These are phyloP conservation scores for Drosophila trapezifrons DNA, from an alignment of 1,140 invertebrate species.

Conservation along the genomic window DNA sequence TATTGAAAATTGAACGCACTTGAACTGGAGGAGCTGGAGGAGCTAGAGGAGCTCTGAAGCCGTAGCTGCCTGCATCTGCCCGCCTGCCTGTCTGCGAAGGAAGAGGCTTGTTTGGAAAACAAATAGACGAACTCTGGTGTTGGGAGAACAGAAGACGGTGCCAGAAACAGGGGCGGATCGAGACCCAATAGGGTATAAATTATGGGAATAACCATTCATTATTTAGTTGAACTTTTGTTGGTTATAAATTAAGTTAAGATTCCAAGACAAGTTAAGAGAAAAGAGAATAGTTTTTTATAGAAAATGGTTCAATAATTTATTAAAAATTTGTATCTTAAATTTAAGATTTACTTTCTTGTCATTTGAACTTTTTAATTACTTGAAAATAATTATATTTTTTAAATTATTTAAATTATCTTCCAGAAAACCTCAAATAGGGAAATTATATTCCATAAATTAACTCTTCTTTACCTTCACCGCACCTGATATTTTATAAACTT, in stretches of 20 bases:
- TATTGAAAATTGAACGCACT: slow-evolving; percentile 82
- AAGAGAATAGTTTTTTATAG: not conserved
- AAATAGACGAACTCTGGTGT: slow-evolving; percentile 51
- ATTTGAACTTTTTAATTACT: too few relatives aligned
- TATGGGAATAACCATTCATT: not conserved
- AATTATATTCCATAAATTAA: not conserved
- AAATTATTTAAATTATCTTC: not conserved
- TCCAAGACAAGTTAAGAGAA: not conserved
- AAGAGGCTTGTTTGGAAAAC: slow-evolving; percentile 77
- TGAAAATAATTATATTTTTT: too few relatives aligned
- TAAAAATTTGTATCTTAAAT: not conserved
- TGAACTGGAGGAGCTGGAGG: slow-evolving; percentile 35
- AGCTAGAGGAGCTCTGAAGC: not conserved
- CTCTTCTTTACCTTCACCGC: not conserved
- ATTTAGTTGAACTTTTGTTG: not conserved
- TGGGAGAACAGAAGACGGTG: slow-evolving; percentile 24
- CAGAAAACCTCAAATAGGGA: not conserved
- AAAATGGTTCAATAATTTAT: not conserved
- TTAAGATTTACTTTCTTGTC: not conserved
- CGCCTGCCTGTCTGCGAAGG: slow-evolving; percentile 71
- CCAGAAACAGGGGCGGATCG: slow-evolving; percentile 37
- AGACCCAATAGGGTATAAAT: not conserved
- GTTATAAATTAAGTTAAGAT: not conserved
- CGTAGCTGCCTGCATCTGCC: slow-evolving; percentile 17
- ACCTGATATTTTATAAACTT: slow-evolving; percentile 39